Percentiles rank a stretch among this genome's conserved stretches.
These are phyloP conservation scores for Lindbergichthys nudifrons DNA, from an alignment of 2,797 vertebrate species.

Conservation along the genomic window DNA sequence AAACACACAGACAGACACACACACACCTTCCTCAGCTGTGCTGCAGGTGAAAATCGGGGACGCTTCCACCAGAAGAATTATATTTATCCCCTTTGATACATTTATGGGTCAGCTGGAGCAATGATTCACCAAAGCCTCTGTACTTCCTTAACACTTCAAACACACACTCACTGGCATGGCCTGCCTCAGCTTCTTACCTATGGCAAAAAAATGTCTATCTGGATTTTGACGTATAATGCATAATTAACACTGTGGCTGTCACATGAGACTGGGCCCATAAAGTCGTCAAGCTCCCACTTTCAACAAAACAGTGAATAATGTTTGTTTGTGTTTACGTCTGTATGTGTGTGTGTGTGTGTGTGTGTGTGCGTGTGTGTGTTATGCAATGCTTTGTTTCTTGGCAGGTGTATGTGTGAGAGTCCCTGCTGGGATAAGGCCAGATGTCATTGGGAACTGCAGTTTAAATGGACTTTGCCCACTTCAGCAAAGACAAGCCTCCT, in stretches of 20 bases:
- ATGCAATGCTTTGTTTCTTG: slow-evolving; percentile 41
- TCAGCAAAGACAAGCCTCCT: slow-evolving; percentile 63
- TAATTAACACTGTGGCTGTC: slow-evolving; percentile 13
- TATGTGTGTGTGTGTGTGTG: neutral
- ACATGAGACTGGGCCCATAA: neutral
- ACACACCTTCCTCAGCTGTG: slow-evolving; percentile 46
- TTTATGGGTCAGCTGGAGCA: slow-evolving; percentile 61
- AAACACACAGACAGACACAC: slow-evolving; percentile 35
- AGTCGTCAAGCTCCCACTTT: neutral
- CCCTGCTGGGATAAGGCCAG: slow-evolving; percentile 56
- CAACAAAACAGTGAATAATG: slow-evolving; percentile 3
- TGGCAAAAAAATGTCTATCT: neutral
- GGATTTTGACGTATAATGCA: neutral
- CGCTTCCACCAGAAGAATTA: slow-evolving; percentile 29
- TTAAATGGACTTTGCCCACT: slow-evolving; percentile 71
- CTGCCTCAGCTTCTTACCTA: slow-evolving; percentile 9
- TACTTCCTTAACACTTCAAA: slow-evolving; percentile 3
- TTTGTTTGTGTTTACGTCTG: neutral
- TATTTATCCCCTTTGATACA: slow-evolving; percentile 44
- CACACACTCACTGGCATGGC: slow-evolving; percentile 25
- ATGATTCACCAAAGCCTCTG: slow-evolving; percentile 39
- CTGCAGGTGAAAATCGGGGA: slow-evolving; percentile 62
- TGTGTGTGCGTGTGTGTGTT: slow-evolving; percentile 15
- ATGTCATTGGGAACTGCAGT: slow-evolving; percentile 52
- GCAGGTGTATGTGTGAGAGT: slow-evolving; percentile 61